phyloP scores from a whole-genome alignment of 23 tunicate genomes.

The Styela plicata region DNA sequence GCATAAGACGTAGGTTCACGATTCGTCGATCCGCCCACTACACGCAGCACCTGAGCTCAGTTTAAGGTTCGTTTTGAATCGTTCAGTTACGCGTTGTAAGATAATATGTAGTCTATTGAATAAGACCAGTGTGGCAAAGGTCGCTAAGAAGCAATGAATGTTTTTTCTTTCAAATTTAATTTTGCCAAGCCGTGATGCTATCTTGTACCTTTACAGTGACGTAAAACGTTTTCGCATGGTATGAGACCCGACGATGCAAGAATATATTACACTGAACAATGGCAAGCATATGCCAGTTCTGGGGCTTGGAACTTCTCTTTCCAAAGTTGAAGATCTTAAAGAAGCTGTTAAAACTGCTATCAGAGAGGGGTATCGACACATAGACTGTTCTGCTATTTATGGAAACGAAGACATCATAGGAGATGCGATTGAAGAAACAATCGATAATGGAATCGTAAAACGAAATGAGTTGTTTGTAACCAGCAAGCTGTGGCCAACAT shows the following conservation, averaged over 20 bases:
- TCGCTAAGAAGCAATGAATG: too few relatives aligned
- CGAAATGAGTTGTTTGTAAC: conserved; percentile 77
- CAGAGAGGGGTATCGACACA: conserved; percentile 72
- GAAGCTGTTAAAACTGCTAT: conserved; percentile 71
- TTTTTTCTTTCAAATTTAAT: too few relatives aligned
- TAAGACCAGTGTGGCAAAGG: too few relatives aligned
- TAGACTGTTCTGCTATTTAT: conserved; percentile 69
- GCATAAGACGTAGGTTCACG: too few relatives aligned
- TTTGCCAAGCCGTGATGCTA: too few relatives aligned
- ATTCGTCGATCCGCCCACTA: too few relatives aligned
- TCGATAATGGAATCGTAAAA: conserved; percentile 64
- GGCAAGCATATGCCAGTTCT: conserved; percentile 33
- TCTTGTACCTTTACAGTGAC: too few relatives aligned
- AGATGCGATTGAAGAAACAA: conserved; percentile 34
- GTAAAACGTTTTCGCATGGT: too few relatives aligned
- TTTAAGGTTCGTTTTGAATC: too few relatives aligned
- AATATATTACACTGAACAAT: conserved; percentile 18
- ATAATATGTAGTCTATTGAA: too few relatives aligned
- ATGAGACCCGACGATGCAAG: background rate
- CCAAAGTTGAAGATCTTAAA: conserved; percentile 48
- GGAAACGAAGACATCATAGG: conserved; percentile 82
- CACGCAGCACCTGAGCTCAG: too few relatives aligned
- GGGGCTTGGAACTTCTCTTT: conserved; percentile 57
- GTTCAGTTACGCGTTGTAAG: too few relatives aligned
- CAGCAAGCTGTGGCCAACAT: conserved; percentile 51